Evolutionary conservation across 1,140 invertebrate species (phyloP).

Genomic region (Trichomalopsis sarcophagae): DNA sequence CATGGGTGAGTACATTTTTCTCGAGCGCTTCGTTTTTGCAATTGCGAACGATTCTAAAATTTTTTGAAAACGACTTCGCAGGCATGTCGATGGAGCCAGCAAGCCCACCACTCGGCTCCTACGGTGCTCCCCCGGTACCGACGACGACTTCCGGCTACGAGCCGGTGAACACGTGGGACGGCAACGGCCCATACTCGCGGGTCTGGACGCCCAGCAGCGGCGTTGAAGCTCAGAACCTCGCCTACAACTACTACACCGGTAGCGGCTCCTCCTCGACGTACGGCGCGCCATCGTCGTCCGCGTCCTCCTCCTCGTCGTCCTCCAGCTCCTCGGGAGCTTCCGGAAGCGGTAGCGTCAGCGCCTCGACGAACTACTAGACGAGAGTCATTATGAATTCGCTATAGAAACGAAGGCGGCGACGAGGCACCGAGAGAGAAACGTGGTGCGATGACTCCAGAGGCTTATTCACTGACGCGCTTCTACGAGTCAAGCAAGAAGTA

Average conservation of each 20-base stretch:
- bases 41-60: not conserved
- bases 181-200: slow-evolving; percentile 82
- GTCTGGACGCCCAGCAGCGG: slow-evolving; percentile 80
- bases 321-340: slow-evolving; percentile 61
- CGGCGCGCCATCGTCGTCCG: slow-evolving; percentile 70
- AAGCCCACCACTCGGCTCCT: slow-evolving; percentile 75
- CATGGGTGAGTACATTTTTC: slow-evolving; percentile 63
- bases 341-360: slow-evolving; percentile 23
- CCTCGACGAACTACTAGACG: slow-evolving; percentile 41
- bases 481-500: not conserved
- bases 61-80: slow-evolving; percentile 57
- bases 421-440: not conserved
- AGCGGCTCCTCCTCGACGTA: slow-evolving; percentile 72
- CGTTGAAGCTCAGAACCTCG: slow-evolving; percentile 79
- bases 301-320: slow-evolving; percentile 75
- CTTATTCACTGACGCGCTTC: not conserved
- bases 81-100: slow-evolving; percentile 84
- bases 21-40: not conserved
- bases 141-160: slow-evolving; percentile 77
- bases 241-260: slow-evolving; percentile 85
- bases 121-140: slow-evolving; percentile 77
- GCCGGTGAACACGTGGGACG: slow-evolving; percentile 78
- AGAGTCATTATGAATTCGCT: not conserved
- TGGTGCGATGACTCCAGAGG: not conserved
- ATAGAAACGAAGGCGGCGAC: not conserved